phyloP scores from a whole-genome alignment of 2,797 vertebrate species.

The Betta splendens region DNA sequence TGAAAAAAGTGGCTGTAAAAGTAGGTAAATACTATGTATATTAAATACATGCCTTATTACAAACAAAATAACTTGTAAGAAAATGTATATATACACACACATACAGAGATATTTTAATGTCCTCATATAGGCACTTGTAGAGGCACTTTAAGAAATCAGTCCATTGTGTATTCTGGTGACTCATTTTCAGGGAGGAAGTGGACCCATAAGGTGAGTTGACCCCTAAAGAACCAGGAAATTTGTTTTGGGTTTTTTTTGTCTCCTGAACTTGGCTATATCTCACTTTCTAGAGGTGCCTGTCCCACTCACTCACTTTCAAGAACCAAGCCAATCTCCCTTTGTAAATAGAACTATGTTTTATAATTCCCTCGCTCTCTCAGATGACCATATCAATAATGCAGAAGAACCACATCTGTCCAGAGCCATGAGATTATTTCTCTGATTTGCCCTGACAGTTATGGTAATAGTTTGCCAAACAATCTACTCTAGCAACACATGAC shows the following conservation, averaged over 20 bases:
- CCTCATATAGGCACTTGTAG: conserved; percentile 65
- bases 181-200: conserved; percentile 82
- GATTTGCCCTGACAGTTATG: conserved; percentile 99
- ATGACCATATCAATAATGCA: conserved; percentile 99
- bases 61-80: conserved; percentile 28
- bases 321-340: conserved; percentile 98
- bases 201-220: conserved; percentile 87
- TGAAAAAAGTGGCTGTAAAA: conserved; percentile 47
- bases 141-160: conserved; percentile 76
- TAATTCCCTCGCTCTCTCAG: conserved; percentile 93
- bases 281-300: conserved; percentile 95
- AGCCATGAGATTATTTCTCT: conserved; percentile 98
- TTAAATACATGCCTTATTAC: conserved; percentile 69
- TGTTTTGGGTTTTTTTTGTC: conserved; percentile 73
- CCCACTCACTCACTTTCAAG: conserved; percentile 94
- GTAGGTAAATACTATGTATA: conserved; percentile 59
- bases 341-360: conserved; percentile 99
- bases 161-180: conserved; percentile 82
- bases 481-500: conserved; percentile 93
- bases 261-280: conserved; percentile 92
- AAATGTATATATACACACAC: conserved; percentile 60
- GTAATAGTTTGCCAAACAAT: conserved; percentile 99
- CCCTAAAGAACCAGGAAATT: conserved; percentile 90
- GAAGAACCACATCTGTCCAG: conserved; percentile 93
- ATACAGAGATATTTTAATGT: conserved; percentile 76